Evolutionary conservation across 2,113 vertebrate genomes (phyloP), one percentile per base, ranked within the genome.

Genomic region (Nesoenas mayeri): DNA sequence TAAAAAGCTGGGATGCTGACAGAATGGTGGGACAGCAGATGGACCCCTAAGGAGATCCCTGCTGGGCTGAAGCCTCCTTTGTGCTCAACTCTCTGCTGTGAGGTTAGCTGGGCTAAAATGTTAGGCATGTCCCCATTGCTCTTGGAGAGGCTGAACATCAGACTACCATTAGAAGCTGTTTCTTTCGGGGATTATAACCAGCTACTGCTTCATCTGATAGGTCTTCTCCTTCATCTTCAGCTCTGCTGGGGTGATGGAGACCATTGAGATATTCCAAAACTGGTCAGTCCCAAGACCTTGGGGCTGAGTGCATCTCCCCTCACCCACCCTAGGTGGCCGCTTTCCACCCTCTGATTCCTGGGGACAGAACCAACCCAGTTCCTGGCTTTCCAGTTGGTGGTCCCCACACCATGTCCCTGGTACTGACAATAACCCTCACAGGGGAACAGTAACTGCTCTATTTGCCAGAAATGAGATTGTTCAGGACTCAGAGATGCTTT

Each of bases 21-120:
- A 58, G n/a, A 15, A 28, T 9, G 17, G 22, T 4, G 0, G 1
- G 16, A 16, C 4, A 16, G 24, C 4, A 50, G 58, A 20, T 29
- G 22, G 3, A 34, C 2, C 8, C 4, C 6, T 4, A 3, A 12
- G 50, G 61, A 42, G 4, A 10, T 29, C 15, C 2, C 22, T 16
- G 3, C 13, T 77, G 18, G 73, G 28, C 28, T 85, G 54, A 69
- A 79, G 20, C 12, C 7, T 62, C 14, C 12, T 40, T 48, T 51
- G 7, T 50, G 26, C 26, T 71, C 42, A 87, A 9, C 13, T 80
- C 12, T 24, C 40, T 40, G 18, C 34, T 81, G 26, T 50, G 62
- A 42, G 4, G 20, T 24, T 24, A 4, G 62, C 40, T 42, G 31
- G n/a, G 13, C 5, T 54, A 31, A 32, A 66, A 19, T 5, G 5